Evolutionary conservation across 1,140 invertebrate species (phyloP).

Genomic region (Panonychus citri): DNA sequence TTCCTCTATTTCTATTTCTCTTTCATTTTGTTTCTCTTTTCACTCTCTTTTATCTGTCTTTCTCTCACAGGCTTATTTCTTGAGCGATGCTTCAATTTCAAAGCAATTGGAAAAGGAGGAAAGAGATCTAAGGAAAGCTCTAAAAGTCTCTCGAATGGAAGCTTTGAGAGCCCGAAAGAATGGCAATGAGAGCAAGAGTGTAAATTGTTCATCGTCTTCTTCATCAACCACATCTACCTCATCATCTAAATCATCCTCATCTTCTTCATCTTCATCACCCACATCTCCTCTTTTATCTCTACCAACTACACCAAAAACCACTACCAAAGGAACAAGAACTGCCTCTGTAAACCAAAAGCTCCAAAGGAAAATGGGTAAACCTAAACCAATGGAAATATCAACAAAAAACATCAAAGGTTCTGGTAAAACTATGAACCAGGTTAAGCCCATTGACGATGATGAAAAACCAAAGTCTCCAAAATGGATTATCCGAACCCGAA

Average conservation of each 20-base stretch:
- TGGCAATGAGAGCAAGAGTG: not conserved
- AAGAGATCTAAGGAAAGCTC: not conserved
- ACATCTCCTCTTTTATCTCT: too few relatives aligned
- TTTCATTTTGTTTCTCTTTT: too few relatives aligned
- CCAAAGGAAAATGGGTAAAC: not conserved
- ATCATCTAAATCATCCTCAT: not conserved
- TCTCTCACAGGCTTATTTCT: too few relatives aligned
- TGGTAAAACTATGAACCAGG: too few relatives aligned
- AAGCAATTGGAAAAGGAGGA: not conserved
- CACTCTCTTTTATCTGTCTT: too few relatives aligned
- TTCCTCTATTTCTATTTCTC: too few relatives aligned
- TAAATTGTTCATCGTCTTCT: not conserved
- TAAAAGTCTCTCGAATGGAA: not conserved
- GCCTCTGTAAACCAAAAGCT: not conserved
- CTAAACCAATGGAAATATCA: not conserved
- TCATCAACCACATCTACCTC: not conserved
- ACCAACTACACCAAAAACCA: not conserved
- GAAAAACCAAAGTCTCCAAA: too few relatives aligned
- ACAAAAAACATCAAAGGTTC: not conserved
- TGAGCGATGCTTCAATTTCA: too few relatives aligned
- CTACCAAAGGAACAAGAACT: not conserved
- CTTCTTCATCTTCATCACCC: not conserved
- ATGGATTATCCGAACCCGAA: too few relatives aligned
- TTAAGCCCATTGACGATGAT: too few relatives aligned
- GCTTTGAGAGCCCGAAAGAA: not conserved